Conservation (phyloP, 2,888 invertebrate species). For the Philhelius pedissequus region DNA sequence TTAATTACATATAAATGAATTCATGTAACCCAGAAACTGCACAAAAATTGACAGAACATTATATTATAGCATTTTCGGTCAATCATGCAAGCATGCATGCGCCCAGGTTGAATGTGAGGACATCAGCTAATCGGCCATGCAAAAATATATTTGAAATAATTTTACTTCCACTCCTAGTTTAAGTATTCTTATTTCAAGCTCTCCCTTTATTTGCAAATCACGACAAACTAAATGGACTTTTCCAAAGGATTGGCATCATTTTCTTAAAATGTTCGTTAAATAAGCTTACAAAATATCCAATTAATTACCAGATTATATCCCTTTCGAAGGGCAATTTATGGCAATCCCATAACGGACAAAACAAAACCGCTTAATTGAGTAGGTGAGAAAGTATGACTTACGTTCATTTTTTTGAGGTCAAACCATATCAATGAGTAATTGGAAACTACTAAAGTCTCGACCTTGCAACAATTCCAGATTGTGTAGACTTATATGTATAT, state of each 20-base stretch:
- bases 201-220: background rate
- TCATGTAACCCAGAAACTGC: background rate
- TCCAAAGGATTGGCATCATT: background rate
- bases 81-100: constrained; percentile 45
- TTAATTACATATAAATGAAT: background rate
- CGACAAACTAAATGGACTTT: background rate
- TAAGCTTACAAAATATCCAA: constrained; percentile 11
- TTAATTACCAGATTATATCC: constrained; percentile 33
- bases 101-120: background rate
- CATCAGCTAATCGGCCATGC: constrained; percentile 37
- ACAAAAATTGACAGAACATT: constrained; percentile 17
- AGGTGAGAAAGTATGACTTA: background rate
- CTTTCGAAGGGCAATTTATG: constrained; percentile 21
- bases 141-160: constrained; percentile 10
- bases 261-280: constrained; percentile 2
- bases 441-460: constrained; percentile 15
- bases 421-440: constrained; percentile 43
- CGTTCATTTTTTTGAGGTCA: constrained; percentile 20
- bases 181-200: background rate
- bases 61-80: background rate
- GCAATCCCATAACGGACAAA: constrained; percentile 6
- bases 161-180: constrained; percentile 21
- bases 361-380: constrained; percentile 44
- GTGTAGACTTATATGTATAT: too few relatives aligned
- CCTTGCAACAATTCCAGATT: constrained; percentile 14